Conservation (phyloP, 2,113 vertebrate species). For the Notechis scutatus region DNA sequence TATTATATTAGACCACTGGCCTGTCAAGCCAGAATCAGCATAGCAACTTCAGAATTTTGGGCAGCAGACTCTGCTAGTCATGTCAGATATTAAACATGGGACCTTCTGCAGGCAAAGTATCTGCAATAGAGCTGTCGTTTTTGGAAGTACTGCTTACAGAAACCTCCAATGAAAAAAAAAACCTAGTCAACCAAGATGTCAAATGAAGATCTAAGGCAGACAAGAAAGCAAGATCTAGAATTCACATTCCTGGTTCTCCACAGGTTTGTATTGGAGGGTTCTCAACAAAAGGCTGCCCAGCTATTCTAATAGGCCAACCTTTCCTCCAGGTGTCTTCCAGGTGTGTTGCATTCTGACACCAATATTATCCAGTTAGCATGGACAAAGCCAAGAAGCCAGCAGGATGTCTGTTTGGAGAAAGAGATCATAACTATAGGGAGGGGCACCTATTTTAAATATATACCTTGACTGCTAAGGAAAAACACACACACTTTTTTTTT, state of each 20-base stretch:
- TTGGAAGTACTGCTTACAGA: not conserved
- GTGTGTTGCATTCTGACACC: not conserved
- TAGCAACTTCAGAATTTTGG: not conserved
- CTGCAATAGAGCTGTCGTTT: not conserved
- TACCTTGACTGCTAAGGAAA: not conserved
- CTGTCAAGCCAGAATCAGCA: not conserved
- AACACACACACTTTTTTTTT: not conserved
- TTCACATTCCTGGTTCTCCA: constrained; percentile 9
- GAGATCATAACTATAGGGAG: not conserved
- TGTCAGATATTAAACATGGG: not conserved
- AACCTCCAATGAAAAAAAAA: not conserved
- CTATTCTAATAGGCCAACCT: not conserved
- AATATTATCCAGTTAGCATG: not conserved
- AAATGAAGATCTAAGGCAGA: not conserved
- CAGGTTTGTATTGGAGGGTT: constrained; percentile 27
- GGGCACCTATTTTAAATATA: not conserved
- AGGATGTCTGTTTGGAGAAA: not conserved
- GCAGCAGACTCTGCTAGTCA: not conserved
- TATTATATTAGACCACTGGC: not conserved
- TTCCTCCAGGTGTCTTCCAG: not conserved
- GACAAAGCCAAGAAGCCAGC: not conserved
- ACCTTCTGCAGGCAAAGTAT: not conserved
- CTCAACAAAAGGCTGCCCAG: not conserved
- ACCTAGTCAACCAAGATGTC: not conserved
- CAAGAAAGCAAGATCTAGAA: not conserved